Conservation (phyloP, 2,797 vertebrate species). For the Garrulus glandarius region DNA sequence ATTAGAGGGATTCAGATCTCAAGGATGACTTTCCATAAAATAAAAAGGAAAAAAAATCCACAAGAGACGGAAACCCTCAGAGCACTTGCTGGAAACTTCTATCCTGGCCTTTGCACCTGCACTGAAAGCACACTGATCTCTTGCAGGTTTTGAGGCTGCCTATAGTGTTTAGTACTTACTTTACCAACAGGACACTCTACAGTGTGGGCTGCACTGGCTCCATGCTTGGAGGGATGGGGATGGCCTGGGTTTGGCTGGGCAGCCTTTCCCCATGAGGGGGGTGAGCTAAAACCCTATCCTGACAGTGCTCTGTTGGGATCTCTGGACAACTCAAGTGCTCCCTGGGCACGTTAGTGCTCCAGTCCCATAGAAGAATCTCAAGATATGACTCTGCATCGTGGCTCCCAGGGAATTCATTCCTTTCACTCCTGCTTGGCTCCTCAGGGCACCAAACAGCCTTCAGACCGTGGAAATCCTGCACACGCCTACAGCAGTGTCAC, state of each 20-base stretch:
- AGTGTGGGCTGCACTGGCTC: background rate
- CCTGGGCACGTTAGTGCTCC: background rate
- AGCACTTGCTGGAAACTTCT: background rate
- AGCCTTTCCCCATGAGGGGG: background rate
- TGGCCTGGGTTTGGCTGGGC: background rate
- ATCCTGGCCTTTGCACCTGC: background rate
- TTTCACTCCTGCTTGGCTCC: background rate
- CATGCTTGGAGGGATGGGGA: background rate
- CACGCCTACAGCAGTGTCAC: fast-evolving
- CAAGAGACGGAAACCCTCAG: background rate
- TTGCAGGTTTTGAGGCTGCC: background rate
- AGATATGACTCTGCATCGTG: fast-evolving
- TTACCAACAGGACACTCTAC: background rate
- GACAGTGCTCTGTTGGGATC: background rate
- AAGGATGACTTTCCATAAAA: background rate
- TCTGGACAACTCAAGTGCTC: fast-evolving
- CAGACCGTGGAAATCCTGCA: fast-evolving
- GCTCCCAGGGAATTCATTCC: background rate
- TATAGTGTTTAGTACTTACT: background rate
- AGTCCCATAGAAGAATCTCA: background rate
- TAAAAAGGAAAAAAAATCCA: background rate
- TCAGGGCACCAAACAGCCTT: background rate
- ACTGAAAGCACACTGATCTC: background rate
- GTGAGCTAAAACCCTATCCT: background rate
- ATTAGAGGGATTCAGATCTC: background rate